Conservation (phyloP, 2,888 invertebrate species). For the Polymixis flavicincta region DNA sequence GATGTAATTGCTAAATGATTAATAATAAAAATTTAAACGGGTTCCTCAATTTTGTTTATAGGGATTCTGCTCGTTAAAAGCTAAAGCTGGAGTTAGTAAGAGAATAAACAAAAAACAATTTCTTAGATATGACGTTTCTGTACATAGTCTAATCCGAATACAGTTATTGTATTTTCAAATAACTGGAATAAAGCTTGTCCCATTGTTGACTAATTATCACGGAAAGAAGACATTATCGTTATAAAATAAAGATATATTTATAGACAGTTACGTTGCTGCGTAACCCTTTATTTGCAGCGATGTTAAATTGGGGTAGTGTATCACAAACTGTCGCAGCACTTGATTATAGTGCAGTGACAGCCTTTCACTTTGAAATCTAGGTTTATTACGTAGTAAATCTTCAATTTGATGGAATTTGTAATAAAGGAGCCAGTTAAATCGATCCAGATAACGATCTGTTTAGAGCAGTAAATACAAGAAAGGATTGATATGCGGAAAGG, state of each 20-base stretch:
- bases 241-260: constrained; percentile 9
- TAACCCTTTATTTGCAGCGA: constrained; percentile 34
- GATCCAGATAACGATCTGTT: background rate
- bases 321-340: constrained; percentile 38
- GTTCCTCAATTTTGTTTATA: no score
- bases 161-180: background rate
- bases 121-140: background rate
- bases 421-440: constrained; percentile 1
- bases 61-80: background rate
- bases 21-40: no score
- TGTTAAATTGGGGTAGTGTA: constrained; percentile 44
- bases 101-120: background rate
- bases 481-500: background rate
- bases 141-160: background rate
- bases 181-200: background rate
- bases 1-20: background rate
- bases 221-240: constrained; percentile 8
- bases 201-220: background rate
- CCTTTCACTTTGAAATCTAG: constrained; percentile 57
- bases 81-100: background rate
- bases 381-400: constrained; percentile 45
- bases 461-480: constrained; percentile 1
- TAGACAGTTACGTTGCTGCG: constrained; percentile 12
- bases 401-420: constrained; percentile 23
- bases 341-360: constrained; percentile 42